phyloP scores from a whole-genome alignment of 1,140 invertebrate species.

The Agrilus planipennis region DNA sequence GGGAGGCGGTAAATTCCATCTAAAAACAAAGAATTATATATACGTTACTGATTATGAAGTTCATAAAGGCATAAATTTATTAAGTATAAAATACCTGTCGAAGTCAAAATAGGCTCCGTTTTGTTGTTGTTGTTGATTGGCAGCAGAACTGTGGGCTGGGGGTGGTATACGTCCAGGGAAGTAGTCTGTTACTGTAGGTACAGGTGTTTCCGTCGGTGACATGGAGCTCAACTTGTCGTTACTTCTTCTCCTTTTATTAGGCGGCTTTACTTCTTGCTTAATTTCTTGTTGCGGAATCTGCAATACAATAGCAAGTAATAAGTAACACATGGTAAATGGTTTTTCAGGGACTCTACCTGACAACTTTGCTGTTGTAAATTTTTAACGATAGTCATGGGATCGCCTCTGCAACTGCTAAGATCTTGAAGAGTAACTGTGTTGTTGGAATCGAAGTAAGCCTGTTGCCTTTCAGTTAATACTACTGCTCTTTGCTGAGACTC shows the following conservation, averaged over 20 bases:
- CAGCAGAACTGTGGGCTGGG: slow-evolving; percentile 51
- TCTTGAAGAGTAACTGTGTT: slow-evolving; percentile 51
- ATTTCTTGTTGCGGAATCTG: slow-evolving; percentile 35
- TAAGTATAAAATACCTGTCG: no score
- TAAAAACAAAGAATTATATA: no score
- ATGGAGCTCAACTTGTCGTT: slow-evolving; percentile 34
- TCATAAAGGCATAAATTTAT: no score
- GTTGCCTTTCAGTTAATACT: slow-evolving; percentile 28
- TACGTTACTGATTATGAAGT: no score
- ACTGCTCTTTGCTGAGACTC: slow-evolving; percentile 11
- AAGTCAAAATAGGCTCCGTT: slow-evolving; percentile 60
- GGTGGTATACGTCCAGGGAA: slow-evolving; percentile 46
- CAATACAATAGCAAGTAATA: no score
- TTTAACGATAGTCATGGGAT: slow-evolving; percentile 63
- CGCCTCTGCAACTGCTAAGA: slow-evolving; percentile 55
- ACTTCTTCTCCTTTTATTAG: slow-evolving; percentile 38
- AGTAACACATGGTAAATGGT: no score
- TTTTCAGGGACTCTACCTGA: no score
- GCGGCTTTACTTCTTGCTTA: slow-evolving; percentile 35
- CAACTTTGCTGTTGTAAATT: slow-evolving; percentile 52
- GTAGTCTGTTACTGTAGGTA: slow-evolving; percentile 9
- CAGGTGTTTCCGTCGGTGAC: slow-evolving; percentile 5
- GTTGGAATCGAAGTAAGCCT: slow-evolving; percentile 43
- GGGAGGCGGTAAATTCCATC: slow-evolving; percentile 57
- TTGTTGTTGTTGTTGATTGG: slow-evolving; percentile 43